phyloP scores from a whole-genome alignment of 2,888 invertebrate genomes.

The Uropetala carovei region DNA sequence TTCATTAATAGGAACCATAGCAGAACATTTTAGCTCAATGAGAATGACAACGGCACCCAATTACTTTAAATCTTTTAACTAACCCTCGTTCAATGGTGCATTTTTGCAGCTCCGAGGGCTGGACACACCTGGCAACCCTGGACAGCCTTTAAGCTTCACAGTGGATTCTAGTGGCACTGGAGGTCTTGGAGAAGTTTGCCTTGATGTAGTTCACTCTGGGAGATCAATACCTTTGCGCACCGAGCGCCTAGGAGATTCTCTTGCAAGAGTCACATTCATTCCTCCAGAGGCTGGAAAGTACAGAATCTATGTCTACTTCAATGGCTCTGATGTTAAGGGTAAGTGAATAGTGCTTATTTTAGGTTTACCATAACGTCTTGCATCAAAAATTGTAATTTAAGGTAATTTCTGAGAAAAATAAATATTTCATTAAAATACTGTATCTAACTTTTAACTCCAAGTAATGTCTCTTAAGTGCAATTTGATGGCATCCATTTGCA shows the following conservation, averaged over 20 bases:
- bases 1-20: too few species aligned
- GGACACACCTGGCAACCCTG: conserved; percentile 86
- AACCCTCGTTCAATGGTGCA: too few species aligned
- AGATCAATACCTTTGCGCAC: conserved; percentile 89
- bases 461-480: not conserved
- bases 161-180: conserved; percentile 86
- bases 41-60: too few species aligned
- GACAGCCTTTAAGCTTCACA: conserved; percentile 91
- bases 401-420: not conserved
- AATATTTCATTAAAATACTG: not conserved
- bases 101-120: conserved; percentile 80
- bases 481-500: too few species aligned
- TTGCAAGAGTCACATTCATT: conserved; percentile 77
- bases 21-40: too few species aligned
- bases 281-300: conserved; percentile 79
- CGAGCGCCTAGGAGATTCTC: conserved; percentile 84
- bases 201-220: conserved; percentile 94
- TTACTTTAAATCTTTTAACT: too few species aligned
- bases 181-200: conserved; percentile 90
- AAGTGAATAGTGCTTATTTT: conserved; percentile 48
- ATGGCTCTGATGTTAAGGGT: conserved; percentile 91
- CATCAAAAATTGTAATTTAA: too few species aligned
- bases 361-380: not conserved
- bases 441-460: not conserved
- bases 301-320: conserved; percentile 94